Percentiles rank a stretch among this genome's conserved stretches.
Evolutionary conservation across 2,797 vertebrate genomes (phyloP).

Genomic region (Lepus oiostolus): DNA sequence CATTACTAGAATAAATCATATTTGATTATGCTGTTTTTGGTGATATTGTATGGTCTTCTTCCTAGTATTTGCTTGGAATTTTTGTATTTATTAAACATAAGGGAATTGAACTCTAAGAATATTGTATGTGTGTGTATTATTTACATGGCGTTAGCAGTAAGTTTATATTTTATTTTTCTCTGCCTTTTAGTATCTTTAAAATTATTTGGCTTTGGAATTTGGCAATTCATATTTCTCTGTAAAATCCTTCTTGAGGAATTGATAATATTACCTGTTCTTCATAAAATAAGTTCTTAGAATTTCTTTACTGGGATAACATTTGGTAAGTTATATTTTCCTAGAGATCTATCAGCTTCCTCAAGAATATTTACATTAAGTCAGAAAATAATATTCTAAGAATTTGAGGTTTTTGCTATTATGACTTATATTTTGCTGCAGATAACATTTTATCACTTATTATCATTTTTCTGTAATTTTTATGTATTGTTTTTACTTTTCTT

Average conservation of each 20-base stretch:
- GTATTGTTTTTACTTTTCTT: no score
- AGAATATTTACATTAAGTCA: neutral
- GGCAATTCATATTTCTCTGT: no score
- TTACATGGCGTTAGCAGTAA: neutral
- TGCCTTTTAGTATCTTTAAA: neutral
- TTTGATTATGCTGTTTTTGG: neutral
- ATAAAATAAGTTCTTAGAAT: neutral
- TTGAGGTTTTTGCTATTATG: neutral
- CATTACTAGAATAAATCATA: neutral
- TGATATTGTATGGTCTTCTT: neutral
- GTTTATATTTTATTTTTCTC: neutral
- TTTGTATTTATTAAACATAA: neutral
- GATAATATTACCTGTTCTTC: neutral
- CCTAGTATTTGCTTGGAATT: neutral
- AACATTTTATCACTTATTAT: no score
- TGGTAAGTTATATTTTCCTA: neutral
- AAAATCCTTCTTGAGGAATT: no score
- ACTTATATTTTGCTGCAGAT: neutral
- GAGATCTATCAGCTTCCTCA: neutral
- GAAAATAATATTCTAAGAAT: neutral
- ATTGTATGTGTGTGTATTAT: neutral
- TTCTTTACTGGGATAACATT: neutral
- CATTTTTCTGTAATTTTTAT: no score
- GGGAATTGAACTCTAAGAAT: neutral
- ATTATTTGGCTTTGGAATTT: neutral